phyloP scores from a whole-genome alignment of 2,113 vertebrate species.

The Chitala chitala region DNA sequence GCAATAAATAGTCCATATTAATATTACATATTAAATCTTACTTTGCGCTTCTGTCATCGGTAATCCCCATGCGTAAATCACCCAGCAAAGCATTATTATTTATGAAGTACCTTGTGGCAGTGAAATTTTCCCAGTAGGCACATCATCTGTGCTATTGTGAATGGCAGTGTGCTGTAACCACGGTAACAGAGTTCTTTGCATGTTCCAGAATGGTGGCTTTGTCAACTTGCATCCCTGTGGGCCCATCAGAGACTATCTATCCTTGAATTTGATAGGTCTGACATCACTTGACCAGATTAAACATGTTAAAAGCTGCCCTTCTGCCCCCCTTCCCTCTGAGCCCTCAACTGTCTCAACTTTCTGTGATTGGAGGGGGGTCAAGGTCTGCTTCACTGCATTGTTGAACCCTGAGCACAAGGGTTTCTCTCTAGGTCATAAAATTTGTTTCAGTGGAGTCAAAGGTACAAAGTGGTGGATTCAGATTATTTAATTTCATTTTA shows the following conservation, averaged over 20 bases:
- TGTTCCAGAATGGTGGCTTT: not conserved
- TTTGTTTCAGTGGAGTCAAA: too few species aligned
- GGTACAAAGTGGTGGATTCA: too few species aligned
- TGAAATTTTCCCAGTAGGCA: not conserved
- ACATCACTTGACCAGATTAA: constrained; percentile 9
- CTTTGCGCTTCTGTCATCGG: not conserved
- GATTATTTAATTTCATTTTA: too few species aligned
- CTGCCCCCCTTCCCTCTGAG: not conserved
- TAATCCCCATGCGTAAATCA: constrained; percentile 2
- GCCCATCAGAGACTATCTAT: not conserved
- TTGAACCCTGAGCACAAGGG: too few species aligned
- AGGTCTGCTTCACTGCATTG: not conserved
- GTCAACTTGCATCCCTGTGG: not conserved
- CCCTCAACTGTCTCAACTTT: too few species aligned
- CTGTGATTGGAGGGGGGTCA: not conserved
- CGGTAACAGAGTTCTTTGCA: not conserved
- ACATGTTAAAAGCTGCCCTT: not conserved
- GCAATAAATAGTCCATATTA: constrained; percentile 17
- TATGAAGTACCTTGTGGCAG: not conserved
- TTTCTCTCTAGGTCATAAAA: too few species aligned
- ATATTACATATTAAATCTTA: not conserved
- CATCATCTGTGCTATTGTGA: not conserved
- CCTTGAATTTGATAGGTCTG: not conserved
- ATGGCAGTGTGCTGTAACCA: not conserved
- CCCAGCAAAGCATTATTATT: not conserved